These are phyloP conservation scores for Eulacestoma nigropectus DNA, from an alignment of 2,113 vertebrate species.

Conservation along the genomic window DNA sequence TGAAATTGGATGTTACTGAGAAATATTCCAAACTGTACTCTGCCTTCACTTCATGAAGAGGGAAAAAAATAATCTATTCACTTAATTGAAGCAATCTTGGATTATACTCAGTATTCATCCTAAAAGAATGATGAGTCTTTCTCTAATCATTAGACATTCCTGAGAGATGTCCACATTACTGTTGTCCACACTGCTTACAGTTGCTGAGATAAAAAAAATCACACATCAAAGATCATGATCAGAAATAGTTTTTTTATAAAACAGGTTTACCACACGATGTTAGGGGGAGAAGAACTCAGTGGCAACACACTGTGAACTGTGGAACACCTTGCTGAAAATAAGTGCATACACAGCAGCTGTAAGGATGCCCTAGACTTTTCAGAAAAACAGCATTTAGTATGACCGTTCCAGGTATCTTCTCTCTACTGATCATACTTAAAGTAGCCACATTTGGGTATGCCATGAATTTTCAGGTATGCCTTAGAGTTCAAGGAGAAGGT, in stretches of 20 bases:
- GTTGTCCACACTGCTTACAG: background rate
- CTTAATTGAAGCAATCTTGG: background rate
- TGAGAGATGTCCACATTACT: rapidly evolving
- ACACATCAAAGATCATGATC: background rate
- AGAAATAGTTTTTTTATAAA: background rate
- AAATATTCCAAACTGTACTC: background rate
- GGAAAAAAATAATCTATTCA: background rate
- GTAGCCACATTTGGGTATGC: background rate
- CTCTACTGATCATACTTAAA: background rate
- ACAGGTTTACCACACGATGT: background rate
- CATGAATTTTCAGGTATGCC: background rate
- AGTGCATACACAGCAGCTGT: background rate
- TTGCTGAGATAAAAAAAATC: background rate
- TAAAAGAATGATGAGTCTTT: background rate
- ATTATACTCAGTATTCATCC: background rate
- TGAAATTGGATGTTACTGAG: background rate
- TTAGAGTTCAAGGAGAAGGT: background rate
- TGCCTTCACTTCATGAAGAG: background rate
- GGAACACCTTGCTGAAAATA: background rate
- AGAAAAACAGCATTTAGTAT: background rate
- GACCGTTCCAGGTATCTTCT: background rate
- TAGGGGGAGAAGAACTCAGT: background rate
- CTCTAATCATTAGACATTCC: background rate
- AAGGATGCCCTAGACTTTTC: background rate
- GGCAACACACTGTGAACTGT: background rate